These are phyloP conservation scores for Alloplasta piceator DNA, from an alignment of 2,888 invertebrate genomes.

Conservation along the genomic window DNA sequence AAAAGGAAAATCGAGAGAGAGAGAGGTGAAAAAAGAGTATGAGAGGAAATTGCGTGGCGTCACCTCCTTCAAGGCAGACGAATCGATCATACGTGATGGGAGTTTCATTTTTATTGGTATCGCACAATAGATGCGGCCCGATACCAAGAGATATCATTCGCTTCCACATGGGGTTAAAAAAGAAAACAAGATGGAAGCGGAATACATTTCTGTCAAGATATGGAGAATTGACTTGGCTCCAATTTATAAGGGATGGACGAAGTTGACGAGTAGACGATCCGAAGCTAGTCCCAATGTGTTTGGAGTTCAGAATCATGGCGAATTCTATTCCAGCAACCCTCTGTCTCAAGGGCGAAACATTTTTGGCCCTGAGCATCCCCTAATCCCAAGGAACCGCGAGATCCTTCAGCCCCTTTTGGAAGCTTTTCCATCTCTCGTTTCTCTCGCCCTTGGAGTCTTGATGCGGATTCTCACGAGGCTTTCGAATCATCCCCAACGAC, in stretches of 20 bases:
- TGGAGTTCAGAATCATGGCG: too few relatives aligned
- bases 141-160: conserved; percentile 49
- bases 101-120: conserved; percentile 81
- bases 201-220: too few relatives aligned
- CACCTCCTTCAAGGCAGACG: conserved; percentile 67
- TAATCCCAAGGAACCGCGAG: conserved; percentile 51
- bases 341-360: too few relatives aligned
- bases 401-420: background rate
- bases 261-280: too few relatives aligned
- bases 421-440: background rate
- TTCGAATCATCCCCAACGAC: conserved; percentile 65
- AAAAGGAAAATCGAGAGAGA: conserved; percentile 49
- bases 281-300: too few relatives aligned
- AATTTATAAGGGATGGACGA: too few relatives aligned
- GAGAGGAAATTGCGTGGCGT: conserved; percentile 69
- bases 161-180: conserved; percentile 1
- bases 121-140: conserved; percentile 62
- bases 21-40: conserved; percentile 34
- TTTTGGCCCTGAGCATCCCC: conserved; percentile 23
- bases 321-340: too few relatives aligned
- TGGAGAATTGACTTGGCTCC: too few relatives aligned
- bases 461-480: conserved; percentile 78
- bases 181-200: background rate
- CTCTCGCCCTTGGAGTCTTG: conserved; percentile 69
- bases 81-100: conserved; percentile 82